Conservation (phyloP, 2,888 invertebrate species). For the Empis livida region DNA sequence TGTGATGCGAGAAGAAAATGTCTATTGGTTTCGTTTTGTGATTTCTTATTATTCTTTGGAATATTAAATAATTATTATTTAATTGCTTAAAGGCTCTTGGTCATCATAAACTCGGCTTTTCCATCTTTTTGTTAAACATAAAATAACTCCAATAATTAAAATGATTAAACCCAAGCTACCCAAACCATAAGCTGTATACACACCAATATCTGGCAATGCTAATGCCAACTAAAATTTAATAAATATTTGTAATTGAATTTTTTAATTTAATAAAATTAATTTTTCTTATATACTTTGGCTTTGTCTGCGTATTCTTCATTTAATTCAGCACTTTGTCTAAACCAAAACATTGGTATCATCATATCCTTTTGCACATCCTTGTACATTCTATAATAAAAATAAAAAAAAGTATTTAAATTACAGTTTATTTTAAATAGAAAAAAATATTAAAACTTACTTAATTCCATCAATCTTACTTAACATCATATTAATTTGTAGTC, state of each 20-base stretch:
- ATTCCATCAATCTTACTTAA: slow-evolving; percentile 40
- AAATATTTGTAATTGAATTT: neutral
- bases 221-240: slow-evolving; percentile 23
- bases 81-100: slow-evolving; percentile 5
- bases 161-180: slow-evolving; percentile 23
- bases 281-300: slow-evolving; percentile 23
- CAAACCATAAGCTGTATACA: slow-evolving; percentile 24
- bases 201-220: slow-evolving; percentile 24
- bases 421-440: neutral
- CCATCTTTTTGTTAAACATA: slow-evolving; percentile 30
- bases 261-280: neutral
- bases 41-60: no score
- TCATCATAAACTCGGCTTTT: slow-evolving; percentile 6
- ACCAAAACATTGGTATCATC: slow-evolving; percentile 65
- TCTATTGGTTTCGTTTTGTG: no score
- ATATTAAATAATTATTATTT: neutral
- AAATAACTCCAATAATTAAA: slow-evolving; percentile 22
- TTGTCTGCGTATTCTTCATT: slow-evolving; percentile 42
- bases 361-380: slow-evolving; percentile 37
- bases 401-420: slow-evolving; percentile 5
- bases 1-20: no score
- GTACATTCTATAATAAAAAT: slow-evolving; percentile 40
- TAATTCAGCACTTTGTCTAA: slow-evolving; percentile 50
- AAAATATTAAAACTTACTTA: slow-evolving; percentile 37
- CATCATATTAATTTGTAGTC: slow-evolving; percentile 64